Evolutionary conservation across 2,797 vertebrate genomes (phyloP), one percentile per base, ranked within the genome.

Genomic region (Leptatherina wallacei): DNA sequence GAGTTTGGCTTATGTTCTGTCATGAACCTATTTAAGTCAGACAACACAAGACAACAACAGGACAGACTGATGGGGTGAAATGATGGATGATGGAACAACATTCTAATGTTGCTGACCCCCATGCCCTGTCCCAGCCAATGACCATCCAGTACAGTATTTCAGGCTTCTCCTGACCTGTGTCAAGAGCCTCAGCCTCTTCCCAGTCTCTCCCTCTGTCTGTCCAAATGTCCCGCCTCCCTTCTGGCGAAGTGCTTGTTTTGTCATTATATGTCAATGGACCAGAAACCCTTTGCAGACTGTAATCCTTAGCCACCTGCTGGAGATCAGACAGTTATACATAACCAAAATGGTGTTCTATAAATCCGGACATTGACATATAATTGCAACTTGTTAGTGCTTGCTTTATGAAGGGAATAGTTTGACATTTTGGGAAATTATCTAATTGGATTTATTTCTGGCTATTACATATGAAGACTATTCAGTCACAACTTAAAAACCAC

Each of bases 211-310:
- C 91, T 91, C 92, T 91, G 84, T 89, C 88, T 92, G 91, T 91
- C 91, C 91, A 92, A 77, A 92, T 90, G 87, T 91, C 88, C 85
- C 77, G 82, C 89, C 90, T 82, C 84, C 87, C 87, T 85, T 89
- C 89, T 63, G 92, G 80, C 87, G 88, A 86, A 85, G 88, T 71
- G 65, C 84, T 85, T 83, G 87, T 87, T 84, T 90, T 92, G 85
- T 92, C 87, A 92, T 92, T 93, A 94, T 90, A 94, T 90, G 89
- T 91, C 91, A 94, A 92, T 90, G 91, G 88, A 83, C 89, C 89
- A 91, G 92, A 93, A 85, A 91, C 87, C 77, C 84, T 92, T 85
- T 90, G 86, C 89, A 91, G 83, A 87, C 77, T 66, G 69, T 89
- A 91, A 88, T 92, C 88, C 89, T 88, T 90, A 85, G 88, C 85